Percentiles rank a stretch among this genome's conserved stretches.
These are phyloP conservation scores for Luperina nickerlii DNA, from an alignment of 2,888 invertebrate species.

Conservation along the genomic window DNA sequence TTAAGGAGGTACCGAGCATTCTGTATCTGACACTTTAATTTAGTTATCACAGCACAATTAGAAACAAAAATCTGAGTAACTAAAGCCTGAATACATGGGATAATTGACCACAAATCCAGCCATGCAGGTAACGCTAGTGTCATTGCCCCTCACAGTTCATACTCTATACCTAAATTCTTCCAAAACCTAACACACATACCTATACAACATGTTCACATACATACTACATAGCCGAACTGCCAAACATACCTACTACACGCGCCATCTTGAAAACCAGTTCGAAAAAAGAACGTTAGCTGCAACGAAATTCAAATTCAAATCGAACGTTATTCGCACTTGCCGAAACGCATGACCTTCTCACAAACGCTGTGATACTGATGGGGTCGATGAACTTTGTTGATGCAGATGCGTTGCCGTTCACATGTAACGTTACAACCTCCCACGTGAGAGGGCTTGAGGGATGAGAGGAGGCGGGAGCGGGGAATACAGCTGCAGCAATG, in stretches of 20 bases:
- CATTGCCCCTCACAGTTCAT: constrained; percentile 10
- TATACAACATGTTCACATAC: constrained; percentile 6
- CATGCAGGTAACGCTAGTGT: background rate
- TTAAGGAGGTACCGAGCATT: background rate
- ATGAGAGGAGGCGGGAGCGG: constrained; percentile 70
- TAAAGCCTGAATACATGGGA: background rate
- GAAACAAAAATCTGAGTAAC: background rate
- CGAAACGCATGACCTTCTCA: constrained; percentile 87
- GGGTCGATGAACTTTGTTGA: constrained; percentile 80
- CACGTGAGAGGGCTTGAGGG: constrained; percentile 76
- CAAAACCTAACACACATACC: constrained; percentile 2
- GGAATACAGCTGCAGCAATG: background rate
- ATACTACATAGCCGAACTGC: constrained; percentile 10
- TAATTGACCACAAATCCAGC: background rate
- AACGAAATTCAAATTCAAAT: constrained; percentile 69
- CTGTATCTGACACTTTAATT: background rate
- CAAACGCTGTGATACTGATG: constrained; percentile 80
- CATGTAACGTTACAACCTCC: constrained; percentile 89
- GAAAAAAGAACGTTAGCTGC: constrained; percentile 62
- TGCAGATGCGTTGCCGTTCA: constrained; percentile 89
- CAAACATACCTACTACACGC: constrained; percentile 34
- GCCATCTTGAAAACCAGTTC: constrained; percentile 64
- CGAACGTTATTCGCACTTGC: constrained; percentile 79
- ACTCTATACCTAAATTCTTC: background rate
- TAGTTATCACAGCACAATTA: background rate